These are phyloP conservation scores for Notodonta ziczac DNA, from an alignment of 2,888 invertebrate genomes.

Conservation along the genomic window DNA sequence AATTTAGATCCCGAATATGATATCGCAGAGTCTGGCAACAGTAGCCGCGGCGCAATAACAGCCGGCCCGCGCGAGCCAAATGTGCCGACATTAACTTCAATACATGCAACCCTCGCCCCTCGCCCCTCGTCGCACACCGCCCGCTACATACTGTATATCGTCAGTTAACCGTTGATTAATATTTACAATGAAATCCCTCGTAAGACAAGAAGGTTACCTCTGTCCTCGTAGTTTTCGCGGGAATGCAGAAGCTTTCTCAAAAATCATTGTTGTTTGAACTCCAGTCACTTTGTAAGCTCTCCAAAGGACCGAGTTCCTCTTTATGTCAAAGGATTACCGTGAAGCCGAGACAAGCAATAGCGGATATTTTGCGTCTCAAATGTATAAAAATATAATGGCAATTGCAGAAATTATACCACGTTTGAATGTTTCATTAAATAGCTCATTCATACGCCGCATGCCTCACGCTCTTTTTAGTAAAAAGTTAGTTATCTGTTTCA, in stretches of 20 bases:
- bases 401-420: neutral
- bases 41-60: conserved; percentile 16
- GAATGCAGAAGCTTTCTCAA: too few relatives aligned
- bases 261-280: too few relatives aligned
- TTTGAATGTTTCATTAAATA: neutral
- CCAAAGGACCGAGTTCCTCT: too few relatives aligned
- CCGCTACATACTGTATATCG: conserved; percentile 4
- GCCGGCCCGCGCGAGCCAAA: conserved; percentile 47
- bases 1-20: conserved; percentile 11
- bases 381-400: too few relatives aligned
- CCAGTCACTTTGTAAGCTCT: too few relatives aligned
- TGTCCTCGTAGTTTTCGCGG: too few relatives aligned
- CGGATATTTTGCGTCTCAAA: too few relatives aligned
- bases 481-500: neutral
- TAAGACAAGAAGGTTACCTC: too few relatives aligned
- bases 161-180: neutral
- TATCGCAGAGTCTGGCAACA: conserved; percentile 13
- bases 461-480: neutral
- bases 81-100: conserved; percentile 54
- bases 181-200: too few relatives aligned
- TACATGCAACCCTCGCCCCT: conserved; percentile 16
- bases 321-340: too few relatives aligned
- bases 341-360: too few relatives aligned
- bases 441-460: neutral
- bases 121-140: conserved; percentile 10